Conservation (phyloP, 2,113 vertebrate species). For the Lepidothrix coronata region DNA sequence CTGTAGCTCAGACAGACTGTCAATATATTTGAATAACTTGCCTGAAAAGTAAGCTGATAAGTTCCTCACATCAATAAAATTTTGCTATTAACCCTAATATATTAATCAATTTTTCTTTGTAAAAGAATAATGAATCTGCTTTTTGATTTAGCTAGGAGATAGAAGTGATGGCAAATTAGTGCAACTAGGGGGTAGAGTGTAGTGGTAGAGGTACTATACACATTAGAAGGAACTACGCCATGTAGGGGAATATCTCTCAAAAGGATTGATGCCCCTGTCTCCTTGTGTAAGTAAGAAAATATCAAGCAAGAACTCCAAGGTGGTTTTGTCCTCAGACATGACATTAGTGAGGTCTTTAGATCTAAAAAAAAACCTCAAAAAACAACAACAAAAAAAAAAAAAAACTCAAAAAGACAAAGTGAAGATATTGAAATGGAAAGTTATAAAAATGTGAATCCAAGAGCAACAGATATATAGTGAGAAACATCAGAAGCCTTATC, state of each 20-base stretch:
- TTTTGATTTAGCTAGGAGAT: not conserved
- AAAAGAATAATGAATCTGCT: not conserved
- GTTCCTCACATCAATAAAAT: not conserved
- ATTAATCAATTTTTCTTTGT: not conserved
- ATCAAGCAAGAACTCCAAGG: not conserved
- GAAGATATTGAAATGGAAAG: not conserved
- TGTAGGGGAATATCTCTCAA: not conserved
- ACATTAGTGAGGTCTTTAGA: not conserved
- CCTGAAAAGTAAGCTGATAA: not conserved
- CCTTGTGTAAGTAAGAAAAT: not conserved
- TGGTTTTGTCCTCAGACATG: not conserved
- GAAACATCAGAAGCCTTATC: not conserved
- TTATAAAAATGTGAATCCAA: not conserved
- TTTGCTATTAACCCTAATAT: not conserved
- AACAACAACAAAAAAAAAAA: too few relatives aligned
- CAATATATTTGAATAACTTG: not conserved
- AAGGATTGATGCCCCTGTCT: not conserved
- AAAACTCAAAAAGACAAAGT: rapidly evolving
- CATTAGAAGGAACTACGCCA: not conserved
- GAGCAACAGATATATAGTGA: not conserved
- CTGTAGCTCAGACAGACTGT: not conserved
- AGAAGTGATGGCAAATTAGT: not conserved
- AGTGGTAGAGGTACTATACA: not conserved
- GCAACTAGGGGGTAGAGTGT: not conserved
- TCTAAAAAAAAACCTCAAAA: not conserved